Conservation (phyloP, 2,888 invertebrate species). For the Adelphocoris suturalis region DNA sequence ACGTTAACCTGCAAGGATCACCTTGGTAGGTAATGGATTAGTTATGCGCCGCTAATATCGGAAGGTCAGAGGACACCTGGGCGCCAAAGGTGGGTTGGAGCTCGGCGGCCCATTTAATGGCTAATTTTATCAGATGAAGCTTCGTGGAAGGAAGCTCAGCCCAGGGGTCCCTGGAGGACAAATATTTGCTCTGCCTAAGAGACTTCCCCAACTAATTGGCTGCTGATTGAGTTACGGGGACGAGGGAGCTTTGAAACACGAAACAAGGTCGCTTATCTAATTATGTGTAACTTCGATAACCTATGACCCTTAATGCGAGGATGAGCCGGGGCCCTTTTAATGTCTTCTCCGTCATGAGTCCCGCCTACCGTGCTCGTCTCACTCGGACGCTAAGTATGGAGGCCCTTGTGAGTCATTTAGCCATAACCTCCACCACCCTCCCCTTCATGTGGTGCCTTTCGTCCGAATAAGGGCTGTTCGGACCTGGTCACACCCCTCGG, state of each 20-base stretch:
- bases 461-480: too few relatives aligned
- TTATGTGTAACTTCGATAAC: conserved; percentile 66
- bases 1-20: background rate
- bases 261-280: conserved; percentile 70
- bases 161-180: conserved; percentile 50
- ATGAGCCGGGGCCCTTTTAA: conserved; percentile 8
- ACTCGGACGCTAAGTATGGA: too few relatives aligned
- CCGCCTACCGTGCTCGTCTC: too few relatives aligned
- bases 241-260: conserved; percentile 64
- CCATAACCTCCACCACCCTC: too few relatives aligned
- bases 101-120: conserved; percentile 18
- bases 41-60: conserved; percentile 38
- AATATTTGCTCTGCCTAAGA: conserved; percentile 67
- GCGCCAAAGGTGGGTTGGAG: conserved; percentile 32
- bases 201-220: conserved; percentile 65
- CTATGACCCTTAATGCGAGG: conserved; percentile 61
- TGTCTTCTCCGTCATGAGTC: too few relatives aligned
- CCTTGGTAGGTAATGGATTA: conserved; percentile 26
- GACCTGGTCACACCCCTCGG: too few relatives aligned
- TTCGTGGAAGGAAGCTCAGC: conserved; percentile 18
- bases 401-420: too few relatives aligned
- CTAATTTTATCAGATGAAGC: conserved; percentile 62
- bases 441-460: too few relatives aligned
- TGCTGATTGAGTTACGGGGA: conserved; percentile 67
- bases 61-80: conserved; percentile 23